Evolutionary conservation across 2,888 invertebrate species (phyloP), one percentile per base, ranked within the genome.

Genomic region (Carabus problematicus): DNA sequence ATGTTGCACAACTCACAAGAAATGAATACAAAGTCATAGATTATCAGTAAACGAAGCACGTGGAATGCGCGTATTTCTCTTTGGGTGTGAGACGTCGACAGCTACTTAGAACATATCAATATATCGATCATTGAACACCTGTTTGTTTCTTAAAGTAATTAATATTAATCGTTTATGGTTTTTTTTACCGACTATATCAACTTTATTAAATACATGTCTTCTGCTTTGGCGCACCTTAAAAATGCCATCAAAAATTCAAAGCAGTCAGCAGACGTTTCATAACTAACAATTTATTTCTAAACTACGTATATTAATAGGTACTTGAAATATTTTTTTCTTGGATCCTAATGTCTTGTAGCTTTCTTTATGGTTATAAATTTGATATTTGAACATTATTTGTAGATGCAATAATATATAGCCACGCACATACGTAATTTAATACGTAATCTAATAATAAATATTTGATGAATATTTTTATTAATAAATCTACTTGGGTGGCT

Each of bases 71-170:
- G 58, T 40, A 9, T 14, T 14, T 16, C 12, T 9, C 12, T 12
- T 39, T 40, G 52, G 52, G 63, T 54, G 54, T 63, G 63, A 49
- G 49, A n/a, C 62, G 29, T 59, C 62, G 29, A 41, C 40, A 60
- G 43, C 11, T 40, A 52, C 52, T 63, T 52, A 40, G 19, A 54
- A 16, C 52, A 40, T 63, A 64, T 64, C 63, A 54, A 64, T 64
- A 64, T 54, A 64, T 64, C 63, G 63, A 64, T 54, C 54, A 64
- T 14, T 54, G 16, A 40, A 64, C 63, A 64, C 63, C 63, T 64
- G 52, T 64, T 64, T 54, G 63, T 64, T 52, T 64, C 42, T 42
- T 54, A 16, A 40, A n/a, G 16, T 42, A 64, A 54, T 64, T 64
- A 64, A 54, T 64, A 54, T 64, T 54, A 54, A 64, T 64, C 54